Evolutionary conservation across 2,888 invertebrate genomes (phyloP).

Genomic region (Gibbula magus): DNA sequence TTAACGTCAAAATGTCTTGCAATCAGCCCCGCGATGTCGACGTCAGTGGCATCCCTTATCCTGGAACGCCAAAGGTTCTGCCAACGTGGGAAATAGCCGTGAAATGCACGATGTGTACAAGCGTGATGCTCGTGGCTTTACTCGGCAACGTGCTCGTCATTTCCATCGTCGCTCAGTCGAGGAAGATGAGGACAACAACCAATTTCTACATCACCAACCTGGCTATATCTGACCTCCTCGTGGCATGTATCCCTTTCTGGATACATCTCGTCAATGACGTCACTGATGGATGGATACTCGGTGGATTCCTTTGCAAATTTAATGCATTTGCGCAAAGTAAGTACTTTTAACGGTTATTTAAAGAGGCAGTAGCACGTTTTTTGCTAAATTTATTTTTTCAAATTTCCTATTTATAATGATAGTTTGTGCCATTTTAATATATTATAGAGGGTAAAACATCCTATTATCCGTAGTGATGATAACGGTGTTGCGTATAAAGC

Average conservation of each 20-base stretch:
- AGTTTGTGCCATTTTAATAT: too few relatives aligned
- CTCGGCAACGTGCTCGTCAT: conserved; percentile 64
- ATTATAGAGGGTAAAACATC: too few relatives aligned
- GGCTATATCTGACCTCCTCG: conserved; percentile 67
- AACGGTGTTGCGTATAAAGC: too few relatives aligned
- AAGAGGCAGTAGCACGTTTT: too few relatives aligned
- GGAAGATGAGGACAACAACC: conserved; percentile 68
- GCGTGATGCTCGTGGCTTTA: conserved; percentile 55
- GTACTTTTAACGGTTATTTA: too few relatives aligned
- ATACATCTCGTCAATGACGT: conserved; percentile 85
- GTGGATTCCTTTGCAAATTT: conserved; percentile 84
- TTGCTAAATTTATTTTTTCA: too few relatives aligned
- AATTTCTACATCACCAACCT: conserved; percentile 71
- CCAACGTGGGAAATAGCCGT: conserved; percentile 56
- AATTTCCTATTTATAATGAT: too few relatives aligned
- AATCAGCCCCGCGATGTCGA: conserved; percentile 34
- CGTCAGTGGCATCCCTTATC: conserved; percentile 45
- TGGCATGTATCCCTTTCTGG: conserved; percentile 81
- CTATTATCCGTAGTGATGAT: too few relatives aligned
- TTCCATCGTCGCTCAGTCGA: conserved; percentile 54
- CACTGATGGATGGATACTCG: conserved; percentile 86
- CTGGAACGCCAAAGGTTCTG: conserved; percentile 38
- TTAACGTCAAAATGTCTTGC: background rate
- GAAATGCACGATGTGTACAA: conserved; percentile 50
- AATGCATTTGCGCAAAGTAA: conserved; percentile 87